Evolutionary conservation across 1,140 invertebrate genomes (phyloP), one percentile per base, ranked within the genome.

Genomic region (Ceratosolen solmsi): DNA sequence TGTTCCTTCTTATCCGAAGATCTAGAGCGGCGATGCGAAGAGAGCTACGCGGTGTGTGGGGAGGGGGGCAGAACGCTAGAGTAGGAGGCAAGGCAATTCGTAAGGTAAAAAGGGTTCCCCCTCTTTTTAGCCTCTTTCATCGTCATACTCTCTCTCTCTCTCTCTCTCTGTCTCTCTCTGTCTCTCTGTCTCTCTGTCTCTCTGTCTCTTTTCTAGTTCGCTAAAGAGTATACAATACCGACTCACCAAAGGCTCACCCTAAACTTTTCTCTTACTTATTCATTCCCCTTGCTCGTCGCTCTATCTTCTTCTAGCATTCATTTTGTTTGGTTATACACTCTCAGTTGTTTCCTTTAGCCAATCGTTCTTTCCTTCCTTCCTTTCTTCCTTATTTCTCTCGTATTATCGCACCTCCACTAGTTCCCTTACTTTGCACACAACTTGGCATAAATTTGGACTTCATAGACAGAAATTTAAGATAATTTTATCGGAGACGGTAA

Each of bases 11-110:
- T 92, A 92, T 92, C 90, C 88, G 87, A 27, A 87, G 90, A 91
- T 92, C 91, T 92, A 87, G 91, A 91, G 90, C 91, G 90, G 90
- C 90, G 90, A 92, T 91, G 90, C 91, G 91, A 91, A 89, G 87
- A 90, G 89, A 91, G 89, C 89, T 90, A 91, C 89, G 90, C 90
- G 89, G 87, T 90, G 90, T 89, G 90, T 90, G 89, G 87, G 87
- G 87, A 36, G 54, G 83, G 84, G 84, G 73, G 82, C 83, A 84
- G 84, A 63, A 49, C 65, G 41, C 22, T 22, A 70, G 41, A n/a
- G 41, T n/a, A 71, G 15, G n/a, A n/a, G n/a, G 84, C 85, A 84
- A 86, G 84, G 22, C n/a, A n/a, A 76, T 76, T 58, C 36, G 38
- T 65, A 51, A 68, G 36, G 84, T 85, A 84, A 84, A 86, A 86